These are phyloP conservation scores for Lacerta agilis DNA, from an alignment of 2,797 vertebrate species.

Conservation along the genomic window DNA sequence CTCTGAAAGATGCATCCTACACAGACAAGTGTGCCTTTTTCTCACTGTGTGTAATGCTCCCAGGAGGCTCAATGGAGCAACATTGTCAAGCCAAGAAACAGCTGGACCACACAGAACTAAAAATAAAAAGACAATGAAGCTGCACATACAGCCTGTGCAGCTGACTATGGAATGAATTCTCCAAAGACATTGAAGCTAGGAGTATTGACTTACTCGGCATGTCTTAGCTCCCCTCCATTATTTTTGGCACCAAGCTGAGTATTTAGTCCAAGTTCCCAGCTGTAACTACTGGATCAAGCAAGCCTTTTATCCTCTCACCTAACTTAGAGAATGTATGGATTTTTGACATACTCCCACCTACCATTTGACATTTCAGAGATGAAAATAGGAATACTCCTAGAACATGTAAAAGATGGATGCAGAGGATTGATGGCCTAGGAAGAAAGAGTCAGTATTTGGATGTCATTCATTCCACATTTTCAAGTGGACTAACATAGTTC, in stretches of 20 bases:
- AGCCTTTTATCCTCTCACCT: not conserved
- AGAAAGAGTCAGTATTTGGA: not conserved
- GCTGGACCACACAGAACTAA: slow-evolving; percentile 58
- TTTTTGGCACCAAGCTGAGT: not conserved
- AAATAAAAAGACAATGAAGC: slow-evolving; percentile 52
- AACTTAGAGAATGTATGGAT: not conserved
- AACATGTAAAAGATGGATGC: not conserved
- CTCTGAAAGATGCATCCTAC: slow-evolving; percentile 4
- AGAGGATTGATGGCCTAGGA: not conserved
- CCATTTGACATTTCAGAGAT: not conserved
- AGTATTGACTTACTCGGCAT: slow-evolving; percentile 1
- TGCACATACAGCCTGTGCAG: slow-evolving; percentile 3
- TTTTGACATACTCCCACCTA: slow-evolving; percentile 8
- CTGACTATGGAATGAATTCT: slow-evolving; percentile 17
- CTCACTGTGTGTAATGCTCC: not conserved
- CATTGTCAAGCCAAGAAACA: slow-evolving; percentile 41
- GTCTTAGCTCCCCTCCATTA: not conserved
- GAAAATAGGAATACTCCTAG: not conserved
- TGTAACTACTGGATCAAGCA: not conserved
- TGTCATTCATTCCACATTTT: not conserved
- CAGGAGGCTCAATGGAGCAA: slow-evolving; percentile 46
- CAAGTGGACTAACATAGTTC: too few species aligned
- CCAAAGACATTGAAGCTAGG: not conserved
- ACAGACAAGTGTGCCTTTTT: slow-evolving; percentile 1
- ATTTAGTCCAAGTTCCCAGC: not conserved